Conservation (phyloP, 1,140 invertebrate genomes). For the Monochamus saltuarius region DNA sequence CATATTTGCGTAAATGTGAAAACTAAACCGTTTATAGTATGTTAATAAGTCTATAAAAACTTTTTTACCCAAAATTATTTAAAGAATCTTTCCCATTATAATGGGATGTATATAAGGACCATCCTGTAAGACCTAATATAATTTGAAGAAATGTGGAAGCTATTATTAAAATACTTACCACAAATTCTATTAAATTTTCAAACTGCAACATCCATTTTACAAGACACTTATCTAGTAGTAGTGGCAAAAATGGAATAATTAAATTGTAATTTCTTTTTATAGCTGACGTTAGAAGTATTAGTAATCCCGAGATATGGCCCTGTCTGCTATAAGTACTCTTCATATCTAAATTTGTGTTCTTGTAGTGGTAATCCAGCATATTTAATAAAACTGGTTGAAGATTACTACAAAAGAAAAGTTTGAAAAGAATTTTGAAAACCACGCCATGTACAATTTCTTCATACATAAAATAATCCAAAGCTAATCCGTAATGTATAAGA, state of each 20-base stretch:
- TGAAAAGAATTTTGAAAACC: background rate
- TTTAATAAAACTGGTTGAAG: conserved; percentile 53
- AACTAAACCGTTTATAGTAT: too few species aligned
- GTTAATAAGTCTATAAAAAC: too few species aligned
- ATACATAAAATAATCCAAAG: conserved; percentile 48
- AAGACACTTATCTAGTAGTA: conserved; percentile 17
- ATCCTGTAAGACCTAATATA: too few species aligned
- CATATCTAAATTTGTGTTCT: conserved; percentile 54
- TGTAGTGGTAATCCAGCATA: conserved; percentile 56
- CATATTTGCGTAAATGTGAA: too few species aligned
- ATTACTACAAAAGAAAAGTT: conserved; percentile 32
- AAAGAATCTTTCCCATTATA: too few species aligned
- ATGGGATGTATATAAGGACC: too few species aligned
- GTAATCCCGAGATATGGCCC: conserved; percentile 54
- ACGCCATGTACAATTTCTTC: background rate
- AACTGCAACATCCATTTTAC: conserved; percentile 50
- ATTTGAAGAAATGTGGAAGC: too few species aligned
- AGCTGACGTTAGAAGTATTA: conserved; percentile 44
- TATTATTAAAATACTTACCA: conserved; percentile 31
- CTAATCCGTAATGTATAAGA: conserved; percentile 52
- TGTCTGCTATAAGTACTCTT: conserved; percentile 53
- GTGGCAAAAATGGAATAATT: conserved; percentile 7
- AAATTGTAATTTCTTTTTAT: conserved; percentile 8
- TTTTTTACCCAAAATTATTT: too few species aligned
- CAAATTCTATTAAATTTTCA: conserved; percentile 37